These are phyloP conservation scores for Conus canariensis DNA, from an alignment of 2,888 invertebrate species.

Conservation along the genomic window DNA sequence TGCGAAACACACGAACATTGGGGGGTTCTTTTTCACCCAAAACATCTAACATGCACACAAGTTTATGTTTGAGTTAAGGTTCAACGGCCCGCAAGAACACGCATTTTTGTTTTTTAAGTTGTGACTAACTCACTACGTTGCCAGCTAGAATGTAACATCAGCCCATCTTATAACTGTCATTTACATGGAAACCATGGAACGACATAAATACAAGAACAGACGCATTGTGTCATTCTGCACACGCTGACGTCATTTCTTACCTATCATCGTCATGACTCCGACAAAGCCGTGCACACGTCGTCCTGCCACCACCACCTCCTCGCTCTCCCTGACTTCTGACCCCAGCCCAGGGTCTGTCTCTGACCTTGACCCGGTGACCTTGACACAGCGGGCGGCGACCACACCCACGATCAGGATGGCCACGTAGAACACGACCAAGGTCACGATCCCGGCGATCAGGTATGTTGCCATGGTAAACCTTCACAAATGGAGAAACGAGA, in stretches of 20 bases:
- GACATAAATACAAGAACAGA: no score
- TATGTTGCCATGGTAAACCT: slow-evolving; percentile 41
- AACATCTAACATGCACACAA: no score
- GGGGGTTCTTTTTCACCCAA: no score
- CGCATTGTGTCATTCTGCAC: no score
- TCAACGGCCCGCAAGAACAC: no score
- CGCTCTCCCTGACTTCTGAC: slow-evolving; percentile 46
- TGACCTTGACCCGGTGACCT: slow-evolving; percentile 38
- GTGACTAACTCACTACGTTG: no score
- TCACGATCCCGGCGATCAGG: slow-evolving; percentile 54
- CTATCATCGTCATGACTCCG: slow-evolving; percentile 65
- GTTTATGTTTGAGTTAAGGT: no score
- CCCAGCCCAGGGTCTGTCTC: slow-evolving; percentile 42
- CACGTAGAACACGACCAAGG: slow-evolving; percentile 61
- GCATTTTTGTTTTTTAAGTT: no score
- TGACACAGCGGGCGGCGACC: slow-evolving; percentile 53
- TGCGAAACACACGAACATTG: no score
- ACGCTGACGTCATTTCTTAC: slow-evolving; percentile 44
- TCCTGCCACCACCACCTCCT: slow-evolving; percentile 58
- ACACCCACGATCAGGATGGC: slow-evolving; percentile 61
- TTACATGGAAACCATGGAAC: no score
- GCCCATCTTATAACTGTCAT: no score
- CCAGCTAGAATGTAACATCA: no score
- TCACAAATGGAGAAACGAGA: not conserved
- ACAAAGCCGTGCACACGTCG: slow-evolving; percentile 56